These are phyloP conservation scores for Pachyuromys duprasi DNA, from an alignment of 2,797 vertebrate genomes.

Conservation along the genomic window DNA sequence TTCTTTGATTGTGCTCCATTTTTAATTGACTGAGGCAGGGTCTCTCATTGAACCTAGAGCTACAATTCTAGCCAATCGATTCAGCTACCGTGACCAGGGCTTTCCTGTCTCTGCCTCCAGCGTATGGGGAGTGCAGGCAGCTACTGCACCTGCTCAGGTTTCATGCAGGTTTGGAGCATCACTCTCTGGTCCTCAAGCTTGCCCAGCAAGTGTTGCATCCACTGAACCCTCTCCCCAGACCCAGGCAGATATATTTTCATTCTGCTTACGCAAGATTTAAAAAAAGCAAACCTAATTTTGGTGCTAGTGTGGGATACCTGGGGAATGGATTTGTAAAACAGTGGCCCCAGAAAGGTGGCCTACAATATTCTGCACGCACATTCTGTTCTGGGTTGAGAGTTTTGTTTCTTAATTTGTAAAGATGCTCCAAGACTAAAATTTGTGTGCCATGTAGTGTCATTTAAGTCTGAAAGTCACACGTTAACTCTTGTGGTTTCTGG, in stretches of 20 bases:
- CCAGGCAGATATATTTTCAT: background rate
- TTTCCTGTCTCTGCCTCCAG: background rate
- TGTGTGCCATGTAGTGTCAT: background rate
- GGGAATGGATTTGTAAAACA: background rate
- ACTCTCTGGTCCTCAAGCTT: background rate
- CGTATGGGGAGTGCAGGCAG: background rate
- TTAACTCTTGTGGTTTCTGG: background rate
- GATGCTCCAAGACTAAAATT: background rate
- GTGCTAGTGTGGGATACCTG: background rate
- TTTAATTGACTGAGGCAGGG: background rate
- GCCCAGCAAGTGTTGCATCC: background rate
- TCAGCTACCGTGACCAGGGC: background rate
- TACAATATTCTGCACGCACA: background rate
- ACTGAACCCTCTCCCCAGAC: background rate
- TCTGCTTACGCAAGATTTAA: background rate
- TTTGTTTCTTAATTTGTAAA: background rate
- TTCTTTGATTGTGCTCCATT: background rate
- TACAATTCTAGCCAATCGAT: background rate
- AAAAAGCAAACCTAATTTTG: background rate
- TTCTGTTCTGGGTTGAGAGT: background rate
- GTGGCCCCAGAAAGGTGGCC: background rate
- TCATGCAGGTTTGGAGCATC: background rate
- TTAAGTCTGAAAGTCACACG: background rate
- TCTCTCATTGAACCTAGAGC: background rate
- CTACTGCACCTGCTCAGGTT: too few relatives aligned